These are phyloP conservation scores for Rhopalosiphum maidis DNA, from an alignment of 1,140 invertebrate genomes.

Conservation along the genomic window DNA sequence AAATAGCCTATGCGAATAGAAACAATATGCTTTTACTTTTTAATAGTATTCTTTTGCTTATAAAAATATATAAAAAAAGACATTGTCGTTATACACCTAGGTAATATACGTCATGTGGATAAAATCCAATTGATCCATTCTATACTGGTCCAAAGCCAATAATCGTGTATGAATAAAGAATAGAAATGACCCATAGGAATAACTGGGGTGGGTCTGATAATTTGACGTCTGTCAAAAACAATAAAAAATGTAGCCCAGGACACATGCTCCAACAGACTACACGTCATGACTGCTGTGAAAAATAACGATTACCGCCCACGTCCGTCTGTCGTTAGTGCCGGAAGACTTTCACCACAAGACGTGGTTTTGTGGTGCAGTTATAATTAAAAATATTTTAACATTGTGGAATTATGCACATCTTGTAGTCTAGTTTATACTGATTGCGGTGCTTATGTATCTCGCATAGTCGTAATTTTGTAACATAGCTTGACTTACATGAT, in stretches of 20 bases:
- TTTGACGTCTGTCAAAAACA: slow-evolving; percentile 41
- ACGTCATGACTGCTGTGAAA: not conserved
- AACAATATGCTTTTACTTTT: not conserved
- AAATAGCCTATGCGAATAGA: not conserved
- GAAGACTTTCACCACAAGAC: slow-evolving; percentile 24
- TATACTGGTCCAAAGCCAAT: not conserved
- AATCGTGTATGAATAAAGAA: not conserved
- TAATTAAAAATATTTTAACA: not conserved
- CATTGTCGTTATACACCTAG: not conserved
- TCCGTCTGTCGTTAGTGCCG: not conserved
- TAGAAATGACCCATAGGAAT: not conserved
- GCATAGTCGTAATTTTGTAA: not conserved
- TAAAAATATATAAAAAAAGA: not conserved
- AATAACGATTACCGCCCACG: slow-evolving; percentile 35
- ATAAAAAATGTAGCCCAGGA: slow-evolving; percentile 28
- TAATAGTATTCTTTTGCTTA: not conserved
- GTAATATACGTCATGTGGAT: not conserved
- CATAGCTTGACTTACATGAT: no score
- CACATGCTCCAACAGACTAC: not conserved
- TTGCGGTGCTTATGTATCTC: not conserved
- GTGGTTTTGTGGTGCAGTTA: not conserved
- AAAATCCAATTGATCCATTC: not conserved
- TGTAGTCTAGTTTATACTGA: not conserved
- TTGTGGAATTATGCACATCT: not conserved
- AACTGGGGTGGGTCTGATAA: not conserved